These are phyloP conservation scores for Pristis pectinata DNA, from an alignment of 2,797 vertebrate genomes.

Conservation along the genomic window DNA sequence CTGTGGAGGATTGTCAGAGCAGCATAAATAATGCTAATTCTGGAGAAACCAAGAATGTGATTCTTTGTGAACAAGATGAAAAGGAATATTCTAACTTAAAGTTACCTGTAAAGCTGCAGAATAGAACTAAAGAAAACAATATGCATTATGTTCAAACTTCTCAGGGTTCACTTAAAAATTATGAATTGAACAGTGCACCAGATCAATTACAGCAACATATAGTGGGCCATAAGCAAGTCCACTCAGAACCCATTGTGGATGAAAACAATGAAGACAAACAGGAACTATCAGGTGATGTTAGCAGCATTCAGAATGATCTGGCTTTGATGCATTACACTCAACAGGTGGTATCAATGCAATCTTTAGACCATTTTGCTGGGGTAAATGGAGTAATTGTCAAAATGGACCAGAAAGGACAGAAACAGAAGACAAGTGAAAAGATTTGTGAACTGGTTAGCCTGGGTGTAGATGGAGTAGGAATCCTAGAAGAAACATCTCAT, in stretches of 20 bases:
- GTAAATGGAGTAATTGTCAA: neutral
- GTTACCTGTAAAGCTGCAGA: neutral
- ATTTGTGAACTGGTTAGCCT: neutral
- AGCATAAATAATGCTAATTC: neutral
- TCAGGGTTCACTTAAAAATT: neutral
- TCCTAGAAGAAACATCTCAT: neutral
- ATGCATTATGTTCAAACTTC: neutral
- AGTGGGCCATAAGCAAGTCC: neutral
- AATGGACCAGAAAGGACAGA: slow-evolving; percentile 10
- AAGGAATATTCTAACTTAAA: neutral
- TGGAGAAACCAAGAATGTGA: neutral
- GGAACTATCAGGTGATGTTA: slow-evolving; percentile 1
- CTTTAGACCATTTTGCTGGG: neutral
- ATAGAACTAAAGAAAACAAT: neutral
- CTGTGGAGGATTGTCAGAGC: neutral
- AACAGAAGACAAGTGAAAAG: slow-evolving; percentile 2
- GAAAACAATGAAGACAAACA: neutral
- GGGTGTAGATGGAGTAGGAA: neutral
- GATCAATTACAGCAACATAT: slow-evolving; percentile 1
- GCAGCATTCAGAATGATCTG: neutral
- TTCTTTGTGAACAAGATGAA: neutral
- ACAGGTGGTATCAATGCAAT: neutral
- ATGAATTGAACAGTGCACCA: neutral
- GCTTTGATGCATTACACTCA: neutral
- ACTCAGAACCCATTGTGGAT: slow-evolving; percentile 5